A percentile compares a stretch with the other conserved stretches of the same genome.
These are phyloP conservation scores for Nephrotoma guestfalica DNA, from an alignment of 2,888 invertebrate species.

Conservation along the genomic window DNA sequence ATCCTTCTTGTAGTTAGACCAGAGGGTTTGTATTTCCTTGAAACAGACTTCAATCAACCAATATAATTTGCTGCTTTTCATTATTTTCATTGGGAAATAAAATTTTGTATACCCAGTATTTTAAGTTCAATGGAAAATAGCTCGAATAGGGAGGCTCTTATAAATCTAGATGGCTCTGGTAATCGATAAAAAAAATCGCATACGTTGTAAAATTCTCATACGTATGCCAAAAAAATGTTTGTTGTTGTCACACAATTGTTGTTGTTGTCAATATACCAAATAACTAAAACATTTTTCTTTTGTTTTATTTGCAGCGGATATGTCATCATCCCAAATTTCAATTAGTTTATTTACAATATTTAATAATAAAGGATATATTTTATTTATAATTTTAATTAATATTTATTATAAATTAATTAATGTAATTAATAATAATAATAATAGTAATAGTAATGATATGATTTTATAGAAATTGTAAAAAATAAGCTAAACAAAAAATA, in stretches of 20 bases:
- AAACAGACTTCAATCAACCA: no score
- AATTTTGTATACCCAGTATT: no score
- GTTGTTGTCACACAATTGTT: not conserved
- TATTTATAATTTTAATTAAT: not conserved
- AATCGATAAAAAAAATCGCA: no score
- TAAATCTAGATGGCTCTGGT: no score
- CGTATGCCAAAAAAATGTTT: not conserved
- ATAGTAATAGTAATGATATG: not conserved
- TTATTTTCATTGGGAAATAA: no score
- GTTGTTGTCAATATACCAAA: not conserved
- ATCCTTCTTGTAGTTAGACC: no score
- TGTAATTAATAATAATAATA: not conserved
- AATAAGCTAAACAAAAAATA: not conserved
- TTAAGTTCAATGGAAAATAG: no score
- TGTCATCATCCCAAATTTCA: not conserved
- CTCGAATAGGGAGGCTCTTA: no score
- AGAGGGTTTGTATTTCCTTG: no score
- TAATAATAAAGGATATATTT: not conserved
- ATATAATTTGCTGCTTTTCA: no score
- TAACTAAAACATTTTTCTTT: not conserved
- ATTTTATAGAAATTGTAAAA: not conserved
- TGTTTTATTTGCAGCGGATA: not conserved
- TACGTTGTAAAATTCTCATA: no score
- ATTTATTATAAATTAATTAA: not conserved
- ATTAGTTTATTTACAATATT: not conserved